Evolutionary conservation across 2,113 vertebrate species (phyloP).

Genomic region (Cynopterus brachyotis): DNA sequence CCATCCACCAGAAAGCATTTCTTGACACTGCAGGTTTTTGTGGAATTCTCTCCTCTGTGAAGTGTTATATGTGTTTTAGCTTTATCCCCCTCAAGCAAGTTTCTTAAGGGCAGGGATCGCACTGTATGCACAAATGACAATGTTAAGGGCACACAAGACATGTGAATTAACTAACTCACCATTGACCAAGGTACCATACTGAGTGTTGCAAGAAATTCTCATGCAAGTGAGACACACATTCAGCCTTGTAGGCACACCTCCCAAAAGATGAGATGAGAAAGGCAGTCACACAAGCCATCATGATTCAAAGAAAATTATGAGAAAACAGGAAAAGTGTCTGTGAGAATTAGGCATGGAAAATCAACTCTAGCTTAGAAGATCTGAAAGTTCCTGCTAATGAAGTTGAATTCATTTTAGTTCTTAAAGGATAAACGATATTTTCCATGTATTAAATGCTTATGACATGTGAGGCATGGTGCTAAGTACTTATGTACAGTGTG

Average conservation of each 20-base stretch:
- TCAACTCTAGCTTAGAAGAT: neutral
- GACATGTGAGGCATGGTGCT: neutral
- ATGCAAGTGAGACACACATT: neutral
- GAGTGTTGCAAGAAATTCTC: neutral
- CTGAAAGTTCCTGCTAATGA: neutral
- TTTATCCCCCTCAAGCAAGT: neutral
- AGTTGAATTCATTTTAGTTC: neutral
- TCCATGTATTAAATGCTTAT: neutral
- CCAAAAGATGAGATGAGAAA: neutral
- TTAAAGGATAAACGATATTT: neutral
- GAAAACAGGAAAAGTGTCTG: neutral
- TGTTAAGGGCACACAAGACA: neutral
- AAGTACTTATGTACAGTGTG: neutral
- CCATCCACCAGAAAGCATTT: neutral
- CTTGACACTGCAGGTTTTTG: neutral
- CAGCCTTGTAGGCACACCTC: neutral
- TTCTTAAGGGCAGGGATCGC: neutral
- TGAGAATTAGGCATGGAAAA: neutral
- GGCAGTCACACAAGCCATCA: neutral
- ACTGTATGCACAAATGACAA: neutral
- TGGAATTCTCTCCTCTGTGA: neutral
- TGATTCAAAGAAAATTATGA: neutral
- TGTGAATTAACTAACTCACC: neutral
- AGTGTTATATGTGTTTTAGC: neutral
- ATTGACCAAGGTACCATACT: neutral